Base-by-base conservation (phyloP, 2,113 vertebrate genomes). In the Prolemur simus region DNA sequence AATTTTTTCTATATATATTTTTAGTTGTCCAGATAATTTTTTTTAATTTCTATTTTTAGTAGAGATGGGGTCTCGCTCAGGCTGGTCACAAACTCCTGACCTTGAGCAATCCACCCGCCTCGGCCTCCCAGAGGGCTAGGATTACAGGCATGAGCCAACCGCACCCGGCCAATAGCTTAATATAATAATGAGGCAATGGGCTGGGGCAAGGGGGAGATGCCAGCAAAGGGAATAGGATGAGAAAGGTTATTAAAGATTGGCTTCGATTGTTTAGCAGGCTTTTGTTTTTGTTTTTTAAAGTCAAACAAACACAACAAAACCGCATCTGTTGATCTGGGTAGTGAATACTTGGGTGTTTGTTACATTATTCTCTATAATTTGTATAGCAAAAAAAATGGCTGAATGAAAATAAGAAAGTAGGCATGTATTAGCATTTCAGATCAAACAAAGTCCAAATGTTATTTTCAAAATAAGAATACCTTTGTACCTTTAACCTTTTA, bases 371-470 rank as follows among this genome's bases (percentile, higher is more conserved):
- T 77, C 68, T 69, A 25, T 7, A 84, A 25, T 63, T 52, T 80
- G n/a, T 25, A 77, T 5, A 89, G 23, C 37, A 88, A 95, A 95
- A n/a, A n/a, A 91, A 91, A 39, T 45, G 60, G 80, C 29, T 56
- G 39, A 69, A 52, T 49, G 10, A 81, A 95, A 96, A 86, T 12
- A 95, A 94, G 27, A 87, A n/a, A 86, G 88, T 3, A 83, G 27
- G 3, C 81, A 25, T 63, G 29, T 10, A 85, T 21, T 10, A 80
- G 15, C 25, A 93, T 73, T 81, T 73, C 66, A 91, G 29, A 49
- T 64, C 78, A 64, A 77, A 69, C 45, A 88, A 89, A 93, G 47
- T 47, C 29, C 60, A 95, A 89, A 78, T n/a, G 49, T 14, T 14
- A 89, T 39, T 73, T 92, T 92, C 9, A 82, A 96, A 92, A 84